phyloP scores from a whole-genome alignment of 2,888 invertebrate genomes.

The Trichacis sp. region DNA sequence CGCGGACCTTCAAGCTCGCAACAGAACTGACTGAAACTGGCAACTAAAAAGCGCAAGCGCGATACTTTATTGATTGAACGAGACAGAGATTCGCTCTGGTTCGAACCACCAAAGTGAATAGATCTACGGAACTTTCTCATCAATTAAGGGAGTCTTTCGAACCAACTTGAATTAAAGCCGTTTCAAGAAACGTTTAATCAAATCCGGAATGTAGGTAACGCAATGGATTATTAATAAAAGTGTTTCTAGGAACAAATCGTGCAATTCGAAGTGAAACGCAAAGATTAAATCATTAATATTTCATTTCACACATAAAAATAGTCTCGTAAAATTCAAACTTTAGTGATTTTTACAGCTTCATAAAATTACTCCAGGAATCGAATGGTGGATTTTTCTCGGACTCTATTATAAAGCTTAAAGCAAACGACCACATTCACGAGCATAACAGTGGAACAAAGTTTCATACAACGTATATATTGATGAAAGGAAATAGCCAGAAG shows the following conservation, averaged over 20 bases:
- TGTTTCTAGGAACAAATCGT: no score
- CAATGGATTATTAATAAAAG: no score
- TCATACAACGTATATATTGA: not conserved
- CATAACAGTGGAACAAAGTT: not conserved
- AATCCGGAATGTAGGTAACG: not conserved
- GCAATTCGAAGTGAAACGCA: no score
- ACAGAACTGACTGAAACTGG: not conserved
- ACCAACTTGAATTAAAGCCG: not conserved
- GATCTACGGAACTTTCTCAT: slow-evolving; percentile 47
- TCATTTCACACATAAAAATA: no score
- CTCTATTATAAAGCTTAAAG: not conserved
- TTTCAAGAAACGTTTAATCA: not conserved
- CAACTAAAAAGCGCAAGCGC: slow-evolving; percentile 48
- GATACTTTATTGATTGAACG: slow-evolving; percentile 55
- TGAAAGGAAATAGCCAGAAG: not conserved
- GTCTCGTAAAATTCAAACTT: no score
- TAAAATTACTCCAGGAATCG: not conserved
- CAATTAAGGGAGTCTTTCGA: slow-evolving; percentile 1
- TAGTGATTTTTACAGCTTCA: not conserved
- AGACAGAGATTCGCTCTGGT: slow-evolving; percentile 51
- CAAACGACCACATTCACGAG: slow-evolving; percentile 1
- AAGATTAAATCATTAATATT: no score
- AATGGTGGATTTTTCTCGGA: not conserved
- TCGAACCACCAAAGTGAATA: slow-evolving; percentile 51
- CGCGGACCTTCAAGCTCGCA: not conserved